Conservation (phyloP, 1,140 invertebrate species). For the Cotesia vestalis region DNA sequence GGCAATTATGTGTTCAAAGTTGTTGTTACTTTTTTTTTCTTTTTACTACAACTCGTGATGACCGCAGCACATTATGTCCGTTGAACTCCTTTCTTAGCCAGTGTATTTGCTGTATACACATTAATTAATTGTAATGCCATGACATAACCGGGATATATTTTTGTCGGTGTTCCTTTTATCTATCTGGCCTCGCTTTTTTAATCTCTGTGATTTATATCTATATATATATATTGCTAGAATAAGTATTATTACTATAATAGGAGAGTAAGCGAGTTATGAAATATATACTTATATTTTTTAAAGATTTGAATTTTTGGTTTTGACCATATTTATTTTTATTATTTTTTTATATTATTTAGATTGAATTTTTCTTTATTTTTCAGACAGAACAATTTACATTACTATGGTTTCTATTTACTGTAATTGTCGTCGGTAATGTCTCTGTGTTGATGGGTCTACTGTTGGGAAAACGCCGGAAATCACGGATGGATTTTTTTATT, state of each 20-base stretch:
- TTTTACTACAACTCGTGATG: background rate
- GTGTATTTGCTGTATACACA: slow-evolving; percentile 4
- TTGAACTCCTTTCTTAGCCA: background rate
- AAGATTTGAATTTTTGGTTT: background rate
- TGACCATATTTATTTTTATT: background rate
- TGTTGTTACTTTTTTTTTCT: background rate
- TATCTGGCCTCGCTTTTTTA: slow-evolving; percentile 7
- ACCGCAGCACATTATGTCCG: slow-evolving; percentile 2
- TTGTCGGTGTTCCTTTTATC: slow-evolving; percentile 7
- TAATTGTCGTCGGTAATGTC: slow-evolving; percentile 89
- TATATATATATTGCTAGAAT: too few species aligned
- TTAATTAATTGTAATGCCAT: slow-evolving; percentile 7
- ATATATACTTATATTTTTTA: slow-evolving; percentile 1
- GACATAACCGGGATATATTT: background rate
- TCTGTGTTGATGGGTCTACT: slow-evolving; percentile 86
- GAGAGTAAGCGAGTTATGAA: background rate
- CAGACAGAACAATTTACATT: slow-evolving; percentile 91
- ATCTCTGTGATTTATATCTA: background rate
- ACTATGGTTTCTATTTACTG: slow-evolving; percentile 85
- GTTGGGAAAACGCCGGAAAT: slow-evolving; percentile 86
- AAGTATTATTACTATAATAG: too few species aligned
- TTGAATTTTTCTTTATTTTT: slow-evolving; percentile 58
- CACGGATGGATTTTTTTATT: slow-evolving; percentile 96
- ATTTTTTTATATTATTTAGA: background rate
- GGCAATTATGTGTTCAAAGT: too few species aligned